phyloP scores from a whole-genome alignment of 2,113 vertebrate species.

The Anarhynchus alexandrinus region DNA sequence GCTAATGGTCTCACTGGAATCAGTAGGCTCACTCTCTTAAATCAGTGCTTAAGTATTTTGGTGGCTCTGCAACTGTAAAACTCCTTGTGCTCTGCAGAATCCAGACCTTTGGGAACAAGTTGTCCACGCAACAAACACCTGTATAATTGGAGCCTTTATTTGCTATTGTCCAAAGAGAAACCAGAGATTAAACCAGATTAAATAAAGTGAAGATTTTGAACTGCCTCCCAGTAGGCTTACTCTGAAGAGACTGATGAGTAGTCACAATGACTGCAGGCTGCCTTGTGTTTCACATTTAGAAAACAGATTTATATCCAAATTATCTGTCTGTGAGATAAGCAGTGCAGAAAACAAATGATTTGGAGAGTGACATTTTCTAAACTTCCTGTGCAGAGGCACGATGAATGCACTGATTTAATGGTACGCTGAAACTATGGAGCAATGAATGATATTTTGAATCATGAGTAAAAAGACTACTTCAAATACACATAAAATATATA shows the following conservation, averaged over 20 bases:
- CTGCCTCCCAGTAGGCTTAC: neutral
- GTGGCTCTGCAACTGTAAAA: neutral
- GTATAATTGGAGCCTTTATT: neutral
- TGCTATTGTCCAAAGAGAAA: neutral
- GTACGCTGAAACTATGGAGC: neutral
- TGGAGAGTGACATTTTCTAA: neutral
- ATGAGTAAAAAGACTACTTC: neutral
- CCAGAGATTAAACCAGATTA: neutral
- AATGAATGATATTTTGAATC: neutral
- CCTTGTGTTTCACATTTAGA: neutral
- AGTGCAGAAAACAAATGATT: neutral
- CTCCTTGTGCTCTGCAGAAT: neutral
- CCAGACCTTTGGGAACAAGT: neutral
- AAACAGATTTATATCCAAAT: neutral
- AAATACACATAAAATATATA: neutral
- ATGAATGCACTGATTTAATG: neutral
- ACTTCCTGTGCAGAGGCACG: neutral
- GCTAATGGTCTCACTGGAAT: neutral
- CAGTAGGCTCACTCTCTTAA: neutral
- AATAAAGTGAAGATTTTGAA: neutral
- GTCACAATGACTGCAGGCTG: neutral
- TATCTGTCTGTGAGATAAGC: neutral
- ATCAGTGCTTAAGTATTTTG: neutral
- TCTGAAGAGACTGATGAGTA: neutral
- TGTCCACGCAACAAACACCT: neutral